Evolutionary conservation across 2,113 vertebrate species (phyloP), one percentile per base, ranked within the genome.

Genomic region (Haemorhous mexicanus): DNA sequence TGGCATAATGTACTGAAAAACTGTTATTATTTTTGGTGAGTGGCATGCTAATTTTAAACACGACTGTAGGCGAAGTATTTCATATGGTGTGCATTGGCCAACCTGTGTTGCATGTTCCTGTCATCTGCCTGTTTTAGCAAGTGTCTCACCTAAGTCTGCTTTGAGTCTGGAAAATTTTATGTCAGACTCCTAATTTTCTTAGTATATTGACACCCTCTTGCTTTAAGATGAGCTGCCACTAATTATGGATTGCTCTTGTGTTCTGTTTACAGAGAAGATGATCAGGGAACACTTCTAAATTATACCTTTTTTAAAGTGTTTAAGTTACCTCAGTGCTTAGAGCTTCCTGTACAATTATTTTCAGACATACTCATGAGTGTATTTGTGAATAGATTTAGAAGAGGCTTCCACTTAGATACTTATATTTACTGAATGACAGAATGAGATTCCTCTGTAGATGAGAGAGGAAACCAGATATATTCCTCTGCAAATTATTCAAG

Each of bases 391-490:
- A 81, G 55, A 84, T 92, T 93, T 84, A 86, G 77, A 68, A 95
- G 87, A 96, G 41, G 19, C 52, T 94, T 95, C n/a, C 2, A 0
- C 70, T 96, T 6, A 69, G 55, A 28, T 90, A 53, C 85, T 95
- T 96, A 5, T 33, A 90, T 95, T 96, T 91, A 73, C 61, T 90
- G 85, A 97, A 90, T 94, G 86, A 88, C 91, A 85, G 87, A 95
- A 94, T 64, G 47, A 92, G 76, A 89, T 80, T 62, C 15, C 64
- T 94, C 80, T 66, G 70, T 70, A 80, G 27, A 83, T 46, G 32
- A 82, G 53, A 50, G 16, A 20, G 58, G 55, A 91, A 84, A 50
- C 24, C 67, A 82, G 94, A 85, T 92, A 50, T 44, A 81, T 88
- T 88, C 87, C 62, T 88, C 90, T 93, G 64, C 91, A 97, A 94